phyloP scores from a whole-genome alignment of 2,797 vertebrate species.

The Chromis chromis region DNA sequence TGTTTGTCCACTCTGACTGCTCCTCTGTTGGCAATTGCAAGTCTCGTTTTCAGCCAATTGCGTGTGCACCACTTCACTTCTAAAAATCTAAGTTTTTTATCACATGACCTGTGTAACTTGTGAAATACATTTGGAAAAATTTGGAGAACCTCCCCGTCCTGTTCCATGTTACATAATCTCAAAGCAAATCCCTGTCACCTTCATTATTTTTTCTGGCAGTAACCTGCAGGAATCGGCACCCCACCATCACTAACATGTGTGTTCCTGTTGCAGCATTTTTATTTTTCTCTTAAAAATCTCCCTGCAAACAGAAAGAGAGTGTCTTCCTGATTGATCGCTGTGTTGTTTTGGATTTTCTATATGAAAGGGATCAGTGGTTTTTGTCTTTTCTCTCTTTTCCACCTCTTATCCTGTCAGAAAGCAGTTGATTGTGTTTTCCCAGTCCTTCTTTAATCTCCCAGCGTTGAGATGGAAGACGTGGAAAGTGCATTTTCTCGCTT shows the following conservation, averaged over 20 bases:
- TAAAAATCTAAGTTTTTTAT: neutral
- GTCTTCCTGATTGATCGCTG: conserved; percentile 18
- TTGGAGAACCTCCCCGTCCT: neutral
- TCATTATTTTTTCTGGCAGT: neutral
- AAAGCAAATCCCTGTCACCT: neutral
- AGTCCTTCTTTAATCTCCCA: conserved; percentile 57
- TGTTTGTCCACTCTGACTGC: neutral
- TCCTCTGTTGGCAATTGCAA: neutral
- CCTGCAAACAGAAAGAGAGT: neutral
- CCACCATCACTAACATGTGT: conserved; percentile 6
- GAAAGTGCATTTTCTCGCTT: conserved; percentile 50
- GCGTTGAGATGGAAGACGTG: conserved; percentile 23
- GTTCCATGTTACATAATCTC: conserved; percentile 12
- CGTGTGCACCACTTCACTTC: neutral
- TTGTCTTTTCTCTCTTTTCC: conserved; percentile 26
- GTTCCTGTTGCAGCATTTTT: neutral
- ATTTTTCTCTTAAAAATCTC: neutral
- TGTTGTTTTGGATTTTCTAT: conserved; percentile 37
- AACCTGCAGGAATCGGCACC: conserved; percentile 4
- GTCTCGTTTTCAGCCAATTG: neutral
- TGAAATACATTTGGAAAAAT: conserved; percentile 2
- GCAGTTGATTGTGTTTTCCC: conserved; percentile 53
- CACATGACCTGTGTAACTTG: neutral
- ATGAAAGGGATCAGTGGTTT: conserved; percentile 31
- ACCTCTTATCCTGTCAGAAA: conserved; percentile 45